Conservation (phyloP, 2,797 vertebrate genomes). For the Staurois parvus region DNA sequence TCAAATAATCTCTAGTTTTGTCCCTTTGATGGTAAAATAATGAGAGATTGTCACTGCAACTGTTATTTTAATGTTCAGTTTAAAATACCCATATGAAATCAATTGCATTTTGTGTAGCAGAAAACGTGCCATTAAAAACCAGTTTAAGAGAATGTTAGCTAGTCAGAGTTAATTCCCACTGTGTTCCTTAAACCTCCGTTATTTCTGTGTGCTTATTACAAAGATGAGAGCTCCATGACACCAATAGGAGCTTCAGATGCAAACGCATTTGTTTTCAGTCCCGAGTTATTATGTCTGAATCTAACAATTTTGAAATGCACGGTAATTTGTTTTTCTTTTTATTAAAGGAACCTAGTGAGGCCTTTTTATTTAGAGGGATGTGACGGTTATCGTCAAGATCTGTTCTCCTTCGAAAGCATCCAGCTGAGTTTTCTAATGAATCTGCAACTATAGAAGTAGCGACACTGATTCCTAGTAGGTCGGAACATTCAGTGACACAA, state of each 20-base stretch:
- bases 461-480: slow-evolving; percentile 63
- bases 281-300: slow-evolving; percentile 71
- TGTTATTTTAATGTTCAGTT: slow-evolving; percentile 48
- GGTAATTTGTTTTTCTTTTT: slow-evolving; percentile 78
- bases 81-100: slow-evolving; percentile 36
- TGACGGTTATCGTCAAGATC: slow-evolving; percentile 74
- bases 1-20: not conserved
- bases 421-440: slow-evolving; percentile 81
- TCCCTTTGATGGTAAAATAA: slow-evolving; percentile 8
- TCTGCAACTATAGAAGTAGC: slow-evolving; percentile 71
- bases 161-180: slow-evolving; percentile 51
- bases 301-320: slow-evolving; percentile 73
- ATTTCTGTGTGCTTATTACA: slow-evolving; percentile 66
- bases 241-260: slow-evolving; percentile 67
- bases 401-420: slow-evolving; percentile 73
- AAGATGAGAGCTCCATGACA: slow-evolving; percentile 68
- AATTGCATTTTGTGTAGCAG: slow-evolving; percentile 22
- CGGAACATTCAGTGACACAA: slow-evolving; percentile 68
- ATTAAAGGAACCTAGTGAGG: slow-evolving; percentile 75
- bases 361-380: slow-evolving; percentile 72
- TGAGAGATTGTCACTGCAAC: not conserved
- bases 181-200: slow-evolving; percentile 58
- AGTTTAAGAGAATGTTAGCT: slow-evolving; percentile 40
- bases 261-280: slow-evolving; percentile 68
- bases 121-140: slow-evolving; percentile 54